Conservation (phyloP, 2,797 vertebrate species). For the Pyrocephalus nanus region DNA sequence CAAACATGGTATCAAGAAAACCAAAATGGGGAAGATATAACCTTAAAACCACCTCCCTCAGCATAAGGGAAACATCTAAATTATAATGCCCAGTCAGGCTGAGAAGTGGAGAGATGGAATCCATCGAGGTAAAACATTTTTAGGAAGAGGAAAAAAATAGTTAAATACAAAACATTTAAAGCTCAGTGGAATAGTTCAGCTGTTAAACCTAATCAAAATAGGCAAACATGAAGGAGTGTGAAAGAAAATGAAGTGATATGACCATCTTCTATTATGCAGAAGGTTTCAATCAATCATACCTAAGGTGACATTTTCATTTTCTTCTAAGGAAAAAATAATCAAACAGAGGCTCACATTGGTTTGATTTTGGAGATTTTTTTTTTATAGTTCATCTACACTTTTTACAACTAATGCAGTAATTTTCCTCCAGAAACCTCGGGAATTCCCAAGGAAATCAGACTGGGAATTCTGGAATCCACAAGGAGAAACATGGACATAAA, state of each 20-base stretch:
- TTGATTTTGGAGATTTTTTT: neutral
- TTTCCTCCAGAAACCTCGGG: neutral
- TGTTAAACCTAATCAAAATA: neutral
- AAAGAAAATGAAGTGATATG: neutral
- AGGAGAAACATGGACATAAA: neutral
- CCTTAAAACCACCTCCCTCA: neutral
- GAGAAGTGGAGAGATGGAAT: neutral
- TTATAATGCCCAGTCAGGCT: neutral
- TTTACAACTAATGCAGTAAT: neutral
- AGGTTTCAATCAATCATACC: neutral
- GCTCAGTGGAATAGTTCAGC: neutral
- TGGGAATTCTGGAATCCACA: neutral
- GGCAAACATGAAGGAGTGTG: neutral
- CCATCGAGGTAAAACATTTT: fast-evolving
- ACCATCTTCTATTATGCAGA: neutral
- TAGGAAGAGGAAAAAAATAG: neutral
- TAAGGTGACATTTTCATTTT: neutral
- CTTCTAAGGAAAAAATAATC: neutral
- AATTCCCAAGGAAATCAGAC: neutral
- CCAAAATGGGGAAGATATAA: neutral
- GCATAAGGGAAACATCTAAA: neutral
- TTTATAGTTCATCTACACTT: neutral
- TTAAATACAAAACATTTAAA: neutral
- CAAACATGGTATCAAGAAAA: neutral
- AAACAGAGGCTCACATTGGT: neutral